Evolutionary conservation across 2,113 vertebrate species (phyloP).

Genomic region (Scomber japonicus): DNA sequence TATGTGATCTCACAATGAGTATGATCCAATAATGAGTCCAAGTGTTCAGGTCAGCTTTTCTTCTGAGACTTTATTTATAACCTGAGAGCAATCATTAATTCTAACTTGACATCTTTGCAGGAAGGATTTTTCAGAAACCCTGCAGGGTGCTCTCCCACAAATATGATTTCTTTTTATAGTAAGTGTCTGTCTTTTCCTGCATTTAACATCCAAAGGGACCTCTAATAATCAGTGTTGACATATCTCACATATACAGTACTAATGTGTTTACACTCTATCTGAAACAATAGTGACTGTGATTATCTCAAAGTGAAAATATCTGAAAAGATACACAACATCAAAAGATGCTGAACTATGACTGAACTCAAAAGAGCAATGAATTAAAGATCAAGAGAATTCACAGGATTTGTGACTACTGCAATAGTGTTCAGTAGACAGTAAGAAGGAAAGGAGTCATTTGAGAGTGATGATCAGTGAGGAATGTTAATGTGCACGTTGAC

Average conservation of each 20-base stretch:
- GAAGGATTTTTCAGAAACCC: neutral
- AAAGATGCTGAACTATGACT: conserved; percentile 64
- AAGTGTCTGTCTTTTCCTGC: neutral
- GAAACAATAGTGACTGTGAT: neutral
- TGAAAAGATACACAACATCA: conserved; percentile 24
- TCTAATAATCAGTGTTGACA: neutral
- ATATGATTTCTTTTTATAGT: neutral
- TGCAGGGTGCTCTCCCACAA: neutral
- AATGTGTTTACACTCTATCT: conserved; percentile 3
- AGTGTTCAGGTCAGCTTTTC: conserved; percentile 21
- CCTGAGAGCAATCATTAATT: conserved; percentile 18
- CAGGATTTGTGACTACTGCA: conserved; percentile 48
- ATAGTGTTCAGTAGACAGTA: conserved; percentile 5
- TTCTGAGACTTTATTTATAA: neutral
- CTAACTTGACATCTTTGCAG: conserved; percentile 13
- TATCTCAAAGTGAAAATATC: neutral
- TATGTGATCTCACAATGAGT: conserved; percentile 11
- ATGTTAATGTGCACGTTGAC: conserved; percentile 42
- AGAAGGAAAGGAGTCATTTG: conserved; percentile 37
- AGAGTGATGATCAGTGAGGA: conserved; percentile 19
- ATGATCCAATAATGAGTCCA: conserved; percentile 6
- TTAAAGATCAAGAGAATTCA: conserved; percentile 75
- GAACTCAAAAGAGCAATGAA: conserved; percentile 73
- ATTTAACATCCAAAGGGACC: neutral
- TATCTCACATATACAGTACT: neutral